phyloP scores from a whole-genome alignment of 2,888 invertebrate genomes.

The Parapristionchus giblindavisi region DNA sequence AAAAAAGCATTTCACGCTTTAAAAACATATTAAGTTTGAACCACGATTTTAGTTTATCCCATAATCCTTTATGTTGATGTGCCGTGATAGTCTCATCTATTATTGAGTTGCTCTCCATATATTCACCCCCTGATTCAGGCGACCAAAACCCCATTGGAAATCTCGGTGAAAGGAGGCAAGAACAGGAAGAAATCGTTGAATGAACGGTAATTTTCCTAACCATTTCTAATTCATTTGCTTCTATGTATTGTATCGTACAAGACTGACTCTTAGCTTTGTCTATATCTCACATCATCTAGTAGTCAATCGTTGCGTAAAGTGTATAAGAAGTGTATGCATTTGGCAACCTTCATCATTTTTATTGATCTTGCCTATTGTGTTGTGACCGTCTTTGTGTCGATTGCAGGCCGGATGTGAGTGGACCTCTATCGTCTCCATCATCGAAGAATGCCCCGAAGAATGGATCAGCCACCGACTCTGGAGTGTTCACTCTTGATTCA shows the following conservation, averaged over 20 bases:
- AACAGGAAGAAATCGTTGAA: constrained; percentile 14
- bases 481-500: constrained; percentile 60
- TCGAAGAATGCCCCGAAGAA: constrained; percentile 56
- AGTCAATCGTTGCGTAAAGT: neutral
- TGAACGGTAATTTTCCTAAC: neutral
- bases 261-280: too few species aligned
- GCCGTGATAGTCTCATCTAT: constrained; percentile 6
- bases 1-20: too few species aligned
- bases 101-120: too few species aligned
- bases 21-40: too few species aligned
- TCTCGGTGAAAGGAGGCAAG: constrained; percentile 19
- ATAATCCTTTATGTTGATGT: neutral
- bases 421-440: constrained; percentile 46
- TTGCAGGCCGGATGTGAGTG: constrained; percentile 39
- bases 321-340: neutral
- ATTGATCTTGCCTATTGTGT: neutral
- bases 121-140: constrained; percentile 16
- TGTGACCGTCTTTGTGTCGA: constrained; percentile 12
- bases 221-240: neutral
- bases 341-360: neutral
- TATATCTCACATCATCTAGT: neutral
- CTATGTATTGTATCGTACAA: neutral
- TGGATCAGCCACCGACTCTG: constrained; percentile 61
- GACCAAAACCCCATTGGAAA: constrained; percentile 15
- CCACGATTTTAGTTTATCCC: too few species aligned